Conservation (phyloP, 2,113 vertebrate genomes). For the Leiothrix lutea region DNA sequence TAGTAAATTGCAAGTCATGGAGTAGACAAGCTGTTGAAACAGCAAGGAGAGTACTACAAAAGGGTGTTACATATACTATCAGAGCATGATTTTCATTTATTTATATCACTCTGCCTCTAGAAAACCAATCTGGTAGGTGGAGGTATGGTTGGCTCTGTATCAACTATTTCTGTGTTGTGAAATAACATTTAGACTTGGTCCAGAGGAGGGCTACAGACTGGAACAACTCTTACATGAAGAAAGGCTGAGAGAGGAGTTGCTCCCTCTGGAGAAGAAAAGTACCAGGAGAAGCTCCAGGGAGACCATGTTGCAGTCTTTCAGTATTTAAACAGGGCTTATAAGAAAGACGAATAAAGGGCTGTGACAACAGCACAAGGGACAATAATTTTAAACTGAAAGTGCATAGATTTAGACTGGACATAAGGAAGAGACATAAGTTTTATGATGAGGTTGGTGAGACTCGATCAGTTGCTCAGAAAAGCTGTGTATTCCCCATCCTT, state of each 20-base stretch:
- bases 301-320: not conserved
- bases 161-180: not conserved
- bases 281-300: not conserved
- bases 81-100: not conserved
- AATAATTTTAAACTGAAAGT: not conserved
- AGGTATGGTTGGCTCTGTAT: not conserved
- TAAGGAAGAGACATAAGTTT: not conserved
- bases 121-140: not conserved
- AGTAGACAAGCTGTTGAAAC: not conserved
- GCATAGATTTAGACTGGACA: not conserved
- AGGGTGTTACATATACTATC: not conserved
- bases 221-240: not conserved
- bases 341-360: not conserved
- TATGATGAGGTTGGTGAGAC: not conserved
- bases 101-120: not conserved
- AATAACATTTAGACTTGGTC: not conserved
- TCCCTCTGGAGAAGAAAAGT: not conserved
- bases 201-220: not conserved
- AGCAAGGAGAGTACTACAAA: not conserved
- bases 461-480: not conserved
- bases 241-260: not conserved
- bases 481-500: not conserved
- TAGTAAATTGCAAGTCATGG: not conserved
- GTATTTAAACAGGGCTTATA: not conserved
- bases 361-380: not conserved